A percentile compares a stretch with the other conserved stretches of the same genome.
phyloP scores from a whole-genome alignment of 2,113 vertebrate species.

The Myotis davidii region DNA sequence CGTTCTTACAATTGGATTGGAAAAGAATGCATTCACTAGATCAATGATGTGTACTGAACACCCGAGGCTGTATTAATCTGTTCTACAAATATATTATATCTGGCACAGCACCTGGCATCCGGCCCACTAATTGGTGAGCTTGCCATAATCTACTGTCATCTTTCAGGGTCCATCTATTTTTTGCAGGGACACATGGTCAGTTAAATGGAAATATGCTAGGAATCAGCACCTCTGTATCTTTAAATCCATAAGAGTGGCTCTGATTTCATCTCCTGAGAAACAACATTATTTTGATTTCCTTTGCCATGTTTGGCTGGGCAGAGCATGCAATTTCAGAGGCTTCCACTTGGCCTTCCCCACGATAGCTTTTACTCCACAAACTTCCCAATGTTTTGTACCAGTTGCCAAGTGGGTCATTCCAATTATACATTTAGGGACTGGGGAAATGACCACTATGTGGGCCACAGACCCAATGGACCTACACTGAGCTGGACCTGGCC shows the following conservation, averaged over 20 bases:
- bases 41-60: background rate
- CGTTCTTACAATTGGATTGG: background rate
- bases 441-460: background rate
- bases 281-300: constrained; percentile 1
- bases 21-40: background rate
- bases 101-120: background rate
- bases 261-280: background rate
- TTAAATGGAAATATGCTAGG: background rate
- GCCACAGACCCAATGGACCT: background rate
- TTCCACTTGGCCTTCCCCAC: background rate
- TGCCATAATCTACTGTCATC: background rate
- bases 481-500: background rate
- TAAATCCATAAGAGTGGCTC: background rate
- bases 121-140: background rate
- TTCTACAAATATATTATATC: background rate
- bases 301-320: background rate
- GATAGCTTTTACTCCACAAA: constrained; percentile 1
- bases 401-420: background rate
- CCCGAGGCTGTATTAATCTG: background rate
- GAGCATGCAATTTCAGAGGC: background rate
- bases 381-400: background rate
- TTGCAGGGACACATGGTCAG: background rate
- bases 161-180: background rate
- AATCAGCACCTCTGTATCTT: background rate
- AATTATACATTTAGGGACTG: background rate